Percentiles rank a stretch among this genome's conserved stretches.
Evolutionary conservation across 2,113 vertebrate genomes (phyloP).

Genomic region (Bothrops jararaca): DNA sequence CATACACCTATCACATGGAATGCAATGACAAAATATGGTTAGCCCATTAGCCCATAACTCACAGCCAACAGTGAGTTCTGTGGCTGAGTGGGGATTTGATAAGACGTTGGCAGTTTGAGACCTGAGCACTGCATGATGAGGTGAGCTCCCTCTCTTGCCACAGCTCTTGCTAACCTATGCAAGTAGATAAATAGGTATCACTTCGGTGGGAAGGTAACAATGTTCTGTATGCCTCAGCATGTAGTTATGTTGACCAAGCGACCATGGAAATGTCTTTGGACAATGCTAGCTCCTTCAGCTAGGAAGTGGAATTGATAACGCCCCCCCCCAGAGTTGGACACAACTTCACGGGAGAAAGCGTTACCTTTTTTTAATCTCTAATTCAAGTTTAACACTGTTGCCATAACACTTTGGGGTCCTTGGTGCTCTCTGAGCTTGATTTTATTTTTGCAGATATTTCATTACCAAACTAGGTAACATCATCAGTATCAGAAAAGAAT

Average conservation of each 20-base stretch:
- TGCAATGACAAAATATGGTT: not conserved
- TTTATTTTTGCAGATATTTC: not conserved
- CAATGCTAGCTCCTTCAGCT: not conserved
- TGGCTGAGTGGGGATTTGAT: not conserved
- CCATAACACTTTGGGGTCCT: not conserved
- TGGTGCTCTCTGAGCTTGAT: not conserved
- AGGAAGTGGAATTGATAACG: not conserved
- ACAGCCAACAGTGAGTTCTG: not conserved
- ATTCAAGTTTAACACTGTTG: not conserved
- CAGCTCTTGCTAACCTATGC: not conserved
- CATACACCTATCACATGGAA: not conserved
- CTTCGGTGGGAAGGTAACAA: not conserved
- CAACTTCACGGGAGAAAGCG: not conserved
- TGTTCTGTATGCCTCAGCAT: not conserved
- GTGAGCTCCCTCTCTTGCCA: not conserved
- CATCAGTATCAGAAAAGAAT: not conserved
- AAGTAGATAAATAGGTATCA: not conserved
- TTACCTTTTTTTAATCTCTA: not conserved
- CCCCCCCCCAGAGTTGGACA: not conserved
- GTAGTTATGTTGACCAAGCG: not conserved
- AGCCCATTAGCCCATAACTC: not conserved
- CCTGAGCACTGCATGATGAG: not conserved
- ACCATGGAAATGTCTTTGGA: not conserved
- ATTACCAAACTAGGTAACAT: not conserved
- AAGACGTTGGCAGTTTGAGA: not conserved